Evolutionary conservation across 2,113 vertebrate species (phyloP).

Genomic region (Hipposideros armiger): DNA sequence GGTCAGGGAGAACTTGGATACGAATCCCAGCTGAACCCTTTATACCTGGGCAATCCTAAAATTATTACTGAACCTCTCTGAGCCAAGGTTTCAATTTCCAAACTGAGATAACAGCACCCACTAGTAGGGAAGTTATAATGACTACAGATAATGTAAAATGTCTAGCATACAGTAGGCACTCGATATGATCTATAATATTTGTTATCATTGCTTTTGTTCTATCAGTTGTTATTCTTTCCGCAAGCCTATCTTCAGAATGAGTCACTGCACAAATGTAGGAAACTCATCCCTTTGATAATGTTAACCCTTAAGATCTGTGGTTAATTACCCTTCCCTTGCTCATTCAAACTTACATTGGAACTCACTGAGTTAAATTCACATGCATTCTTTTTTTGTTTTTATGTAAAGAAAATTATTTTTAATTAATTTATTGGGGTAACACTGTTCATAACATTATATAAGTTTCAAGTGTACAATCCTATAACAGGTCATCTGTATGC

Average conservation of each 20-base stretch:
- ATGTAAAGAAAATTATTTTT: too few species aligned
- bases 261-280: background rate
- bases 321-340: background rate
- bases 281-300: background rate
- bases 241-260: background rate
- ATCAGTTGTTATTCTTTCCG: background rate
- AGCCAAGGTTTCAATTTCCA: background rate
- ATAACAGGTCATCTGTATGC: too few species aligned
- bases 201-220: background rate
- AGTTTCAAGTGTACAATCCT: too few species aligned
- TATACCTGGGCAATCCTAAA: background rate
- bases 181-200: fast-evolving
- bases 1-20: background rate
- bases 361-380: background rate
- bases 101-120: background rate
- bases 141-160: too few species aligned
- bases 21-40: background rate
- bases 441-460: too few species aligned
- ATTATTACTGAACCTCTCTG: background rate
- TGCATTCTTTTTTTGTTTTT: background rate
- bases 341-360: background rate
- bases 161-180: background rate
- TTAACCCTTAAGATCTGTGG: too few species aligned
- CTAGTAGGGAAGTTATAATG: background rate
- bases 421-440: too few species aligned